Evolutionary conservation across 2,888 invertebrate species (phyloP).

Genomic region (Drosophila borborema): DNA sequence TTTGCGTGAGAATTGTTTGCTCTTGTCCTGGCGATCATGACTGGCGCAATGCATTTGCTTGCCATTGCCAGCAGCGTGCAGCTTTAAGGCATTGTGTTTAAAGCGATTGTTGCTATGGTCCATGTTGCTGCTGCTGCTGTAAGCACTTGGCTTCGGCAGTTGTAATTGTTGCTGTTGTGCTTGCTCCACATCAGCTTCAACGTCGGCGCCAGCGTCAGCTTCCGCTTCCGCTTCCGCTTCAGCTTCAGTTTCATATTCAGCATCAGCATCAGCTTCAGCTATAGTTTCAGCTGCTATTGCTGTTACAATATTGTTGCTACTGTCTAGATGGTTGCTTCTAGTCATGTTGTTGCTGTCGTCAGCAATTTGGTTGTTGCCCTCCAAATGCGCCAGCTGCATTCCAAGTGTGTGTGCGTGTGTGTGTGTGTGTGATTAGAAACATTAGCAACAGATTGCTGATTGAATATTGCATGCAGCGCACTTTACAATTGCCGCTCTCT

Average conservation of each 20-base stretch:
- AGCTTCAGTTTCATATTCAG: background rate
- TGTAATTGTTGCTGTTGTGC: constrained; percentile 21
- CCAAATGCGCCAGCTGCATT: constrained; percentile 54
- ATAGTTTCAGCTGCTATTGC: constrained; percentile 8
- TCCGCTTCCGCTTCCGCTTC: background rate
- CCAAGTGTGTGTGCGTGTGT: constrained; percentile 18
- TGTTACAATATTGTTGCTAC: constrained; percentile 8
- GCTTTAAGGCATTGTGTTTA: constrained; percentile 57
- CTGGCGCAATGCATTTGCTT: constrained; percentile 31
- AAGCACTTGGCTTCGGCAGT: constrained; percentile 8
- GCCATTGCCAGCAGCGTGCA: constrained; percentile 48
- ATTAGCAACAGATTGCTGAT: constrained; percentile 53
- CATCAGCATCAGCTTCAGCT: background rate
- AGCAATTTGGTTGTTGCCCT: constrained; percentile 31
- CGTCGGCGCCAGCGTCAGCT: background rate
- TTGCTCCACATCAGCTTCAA: constrained; percentile 6
- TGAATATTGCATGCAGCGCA: constrained; percentile 41
- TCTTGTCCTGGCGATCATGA: constrained; percentile 38
- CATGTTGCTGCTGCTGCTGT: constrained; percentile 12
- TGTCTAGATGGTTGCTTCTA: constrained; percentile 14
- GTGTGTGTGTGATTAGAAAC: constrained; percentile 59
- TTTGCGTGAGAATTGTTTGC: constrained; percentile 36
- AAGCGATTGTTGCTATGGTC: constrained; percentile 48
- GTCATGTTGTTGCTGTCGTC: constrained; percentile 26
- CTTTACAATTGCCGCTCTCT: constrained; percentile 19